Percentiles rank a stretch among this genome's conserved stretches.
Conservation (phyloP, 1,140 invertebrate genomes). For the Brachionus calyciflorus region DNA sequence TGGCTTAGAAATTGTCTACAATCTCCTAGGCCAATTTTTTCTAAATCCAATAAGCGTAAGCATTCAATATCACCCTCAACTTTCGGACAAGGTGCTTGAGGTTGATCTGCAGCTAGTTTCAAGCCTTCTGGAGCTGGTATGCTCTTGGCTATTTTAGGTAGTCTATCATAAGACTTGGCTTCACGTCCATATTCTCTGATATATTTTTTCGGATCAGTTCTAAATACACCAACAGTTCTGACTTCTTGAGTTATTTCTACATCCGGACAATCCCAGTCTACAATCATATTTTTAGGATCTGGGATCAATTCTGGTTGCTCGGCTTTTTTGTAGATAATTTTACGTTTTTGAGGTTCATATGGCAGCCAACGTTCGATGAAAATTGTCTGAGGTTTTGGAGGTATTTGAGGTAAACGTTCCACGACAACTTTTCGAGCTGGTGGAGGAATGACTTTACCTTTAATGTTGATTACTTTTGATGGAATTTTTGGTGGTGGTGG, state of each 20-base stretch:
- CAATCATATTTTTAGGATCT: conserved; percentile 14
- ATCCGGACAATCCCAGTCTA: conserved; percentile 12
- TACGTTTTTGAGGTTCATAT: conserved; percentile 41
- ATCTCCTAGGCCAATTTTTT: conserved; percentile 5
- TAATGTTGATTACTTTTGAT: conserved; percentile 7
- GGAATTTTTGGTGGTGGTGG: conserved; percentile 38
- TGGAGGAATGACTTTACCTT: conserved; percentile 34
- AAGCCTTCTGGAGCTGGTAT: conserved; percentile 2
- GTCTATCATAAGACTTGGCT: not conserved
- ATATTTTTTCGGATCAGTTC: conserved; percentile 23
- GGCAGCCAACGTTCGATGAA: conserved; percentile 47
- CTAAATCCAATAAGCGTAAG: conserved; percentile 7
- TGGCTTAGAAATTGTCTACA: not conserved
- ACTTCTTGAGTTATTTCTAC: conserved; percentile 18
- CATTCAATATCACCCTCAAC: conserved; percentile 14
- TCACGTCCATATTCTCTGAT: conserved; percentile 10
- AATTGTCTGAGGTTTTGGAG: conserved; percentile 24
- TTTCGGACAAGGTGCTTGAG: not conserved
- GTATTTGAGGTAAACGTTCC: conserved; percentile 23
- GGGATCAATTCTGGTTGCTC: not conserved
- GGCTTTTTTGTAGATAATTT: conserved; percentile 40
- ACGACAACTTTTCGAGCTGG: conserved; percentile 43
- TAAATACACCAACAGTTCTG: conserved; percentile 21
- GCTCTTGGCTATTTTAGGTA: conserved; percentile 12
- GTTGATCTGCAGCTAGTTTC: not conserved